Evolutionary conservation across 1,140 invertebrate genomes (phyloP).

Genomic region (Epicauta chinensis): DNA sequence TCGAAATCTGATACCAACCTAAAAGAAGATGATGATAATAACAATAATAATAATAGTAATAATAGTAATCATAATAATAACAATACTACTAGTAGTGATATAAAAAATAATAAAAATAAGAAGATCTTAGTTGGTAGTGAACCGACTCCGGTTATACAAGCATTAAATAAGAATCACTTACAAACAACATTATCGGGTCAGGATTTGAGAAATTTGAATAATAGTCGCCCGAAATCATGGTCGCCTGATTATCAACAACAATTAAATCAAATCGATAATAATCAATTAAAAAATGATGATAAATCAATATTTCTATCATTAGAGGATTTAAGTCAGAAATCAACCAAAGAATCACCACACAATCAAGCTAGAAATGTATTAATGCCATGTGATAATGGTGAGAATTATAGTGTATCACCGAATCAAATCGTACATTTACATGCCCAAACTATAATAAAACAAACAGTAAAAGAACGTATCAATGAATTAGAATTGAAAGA

Average conservation of each 20-base stretch:
- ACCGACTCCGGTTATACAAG: constrained; percentile 51
- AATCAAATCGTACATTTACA: constrained; percentile 78
- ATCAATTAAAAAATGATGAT: constrained; percentile 43
- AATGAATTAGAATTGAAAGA: constrained; percentile 58
- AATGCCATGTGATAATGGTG: constrained; percentile 75
- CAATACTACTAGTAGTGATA: background rate
- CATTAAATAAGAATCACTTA: constrained; percentile 40
- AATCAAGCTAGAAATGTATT: constrained; percentile 57
- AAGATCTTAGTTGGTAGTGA: constrained; percentile 46
- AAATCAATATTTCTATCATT: constrained; percentile 54
- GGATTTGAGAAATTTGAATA: constrained; percentile 34
- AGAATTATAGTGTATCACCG: constrained; percentile 81
- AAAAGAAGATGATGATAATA: constrained; percentile 56
- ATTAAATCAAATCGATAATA: constrained; percentile 16
- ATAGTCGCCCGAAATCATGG: constrained; percentile 69
- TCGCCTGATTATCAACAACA: constrained; percentile 57
- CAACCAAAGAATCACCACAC: constrained; percentile 26
- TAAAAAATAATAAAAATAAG: constrained; percentile 43
- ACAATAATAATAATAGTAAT: constrained; percentile 42
- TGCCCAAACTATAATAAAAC: constrained; percentile 15
- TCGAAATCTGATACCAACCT: constrained; percentile 91
- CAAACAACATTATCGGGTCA: constrained; percentile 32
- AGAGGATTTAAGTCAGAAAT: constrained; percentile 53
- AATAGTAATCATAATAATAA: background rate
- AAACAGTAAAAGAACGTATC: constrained; percentile 55